These are phyloP conservation scores for Catostylus mosaicus DNA, from an alignment of 30 jellyfish, hydroid and myxozoan species.

Conservation along the genomic window DNA sequence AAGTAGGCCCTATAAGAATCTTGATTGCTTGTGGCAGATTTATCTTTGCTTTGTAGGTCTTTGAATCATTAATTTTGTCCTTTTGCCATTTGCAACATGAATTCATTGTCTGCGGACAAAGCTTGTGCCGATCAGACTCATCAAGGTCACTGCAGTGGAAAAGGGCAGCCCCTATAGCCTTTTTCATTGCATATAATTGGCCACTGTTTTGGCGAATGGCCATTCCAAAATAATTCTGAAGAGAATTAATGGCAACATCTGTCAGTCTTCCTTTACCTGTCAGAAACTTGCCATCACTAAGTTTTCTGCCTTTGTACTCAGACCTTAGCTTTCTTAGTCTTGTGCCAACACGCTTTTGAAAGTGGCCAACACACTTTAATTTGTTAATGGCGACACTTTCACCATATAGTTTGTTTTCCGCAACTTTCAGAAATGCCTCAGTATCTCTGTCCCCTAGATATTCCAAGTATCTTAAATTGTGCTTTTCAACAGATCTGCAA, in stretches of 20 bases:
- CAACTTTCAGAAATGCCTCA: neutral
- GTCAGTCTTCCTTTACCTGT: neutral
- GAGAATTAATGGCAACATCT: neutral
- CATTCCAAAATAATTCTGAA: neutral
- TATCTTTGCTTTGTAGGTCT: neutral
- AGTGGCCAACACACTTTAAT: neutral
- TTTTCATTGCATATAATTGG: too few relatives aligned
- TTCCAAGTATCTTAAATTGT: neutral
- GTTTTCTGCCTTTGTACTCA: neutral
- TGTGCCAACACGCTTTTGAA: neutral
- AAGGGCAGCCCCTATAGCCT: too few relatives aligned
- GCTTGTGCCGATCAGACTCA: neutral
- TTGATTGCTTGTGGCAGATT: neutral
- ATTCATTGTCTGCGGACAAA: neutral
- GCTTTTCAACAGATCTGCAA: neutral
- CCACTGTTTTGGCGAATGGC: neutral
- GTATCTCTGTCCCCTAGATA: neutral
- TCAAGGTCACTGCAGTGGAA: neutral
- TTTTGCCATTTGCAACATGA: neutral
- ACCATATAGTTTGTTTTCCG: neutral
- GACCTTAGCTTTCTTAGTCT: neutral
- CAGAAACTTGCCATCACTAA: neutral
- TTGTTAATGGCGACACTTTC: neutral
- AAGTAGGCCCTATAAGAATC: neutral
- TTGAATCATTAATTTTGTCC: neutral